Evolutionary conservation across 2,797 vertebrate species (phyloP).

Genomic region (Phalanger gymnotis): DNA sequence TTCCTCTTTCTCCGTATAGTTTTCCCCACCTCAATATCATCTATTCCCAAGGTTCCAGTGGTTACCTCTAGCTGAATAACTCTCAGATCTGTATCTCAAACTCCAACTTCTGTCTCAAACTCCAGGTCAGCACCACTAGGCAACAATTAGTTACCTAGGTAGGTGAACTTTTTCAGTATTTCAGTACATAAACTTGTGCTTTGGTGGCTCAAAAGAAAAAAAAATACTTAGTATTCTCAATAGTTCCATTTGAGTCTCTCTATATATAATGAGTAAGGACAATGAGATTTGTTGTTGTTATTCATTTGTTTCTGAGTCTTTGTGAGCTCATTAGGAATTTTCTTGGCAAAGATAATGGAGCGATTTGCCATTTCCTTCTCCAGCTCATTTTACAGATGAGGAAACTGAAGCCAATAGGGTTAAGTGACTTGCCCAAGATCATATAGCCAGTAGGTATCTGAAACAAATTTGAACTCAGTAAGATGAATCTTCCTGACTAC

Average conservation of each 20-base stretch:
- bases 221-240: neutral
- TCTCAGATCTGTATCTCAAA: neutral
- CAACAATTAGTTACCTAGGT: neutral
- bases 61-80: neutral
- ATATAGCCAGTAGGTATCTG: too few species aligned
- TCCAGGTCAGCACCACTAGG: neutral
- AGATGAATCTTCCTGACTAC: constrained; percentile 3
- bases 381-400: neutral
- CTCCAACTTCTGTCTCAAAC: constrained; percentile 11
- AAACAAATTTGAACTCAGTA: too few species aligned
- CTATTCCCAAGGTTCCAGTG: too few species aligned
- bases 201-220: constrained; percentile 52
- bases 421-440: neutral
- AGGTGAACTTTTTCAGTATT: constrained; percentile 22
- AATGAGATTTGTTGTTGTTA: constrained; percentile 21
- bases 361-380: constrained; percentile 43
- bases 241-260: constrained; percentile 31
- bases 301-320: constrained; percentile 41
- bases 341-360: neutral
- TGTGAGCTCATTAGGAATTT: constrained; percentile 45
- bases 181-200: constrained; percentile 40
- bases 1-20: too few species aligned
- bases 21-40: too few species aligned
- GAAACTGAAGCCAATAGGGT: too few species aligned
- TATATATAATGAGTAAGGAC: constrained; percentile 20